Percentiles rank a stretch among this genome's conserved stretches.
These are phyloP conservation scores for Python bivittatus DNA, from an alignment of 2,113 vertebrate genomes.

Conservation along the genomic window DNA sequence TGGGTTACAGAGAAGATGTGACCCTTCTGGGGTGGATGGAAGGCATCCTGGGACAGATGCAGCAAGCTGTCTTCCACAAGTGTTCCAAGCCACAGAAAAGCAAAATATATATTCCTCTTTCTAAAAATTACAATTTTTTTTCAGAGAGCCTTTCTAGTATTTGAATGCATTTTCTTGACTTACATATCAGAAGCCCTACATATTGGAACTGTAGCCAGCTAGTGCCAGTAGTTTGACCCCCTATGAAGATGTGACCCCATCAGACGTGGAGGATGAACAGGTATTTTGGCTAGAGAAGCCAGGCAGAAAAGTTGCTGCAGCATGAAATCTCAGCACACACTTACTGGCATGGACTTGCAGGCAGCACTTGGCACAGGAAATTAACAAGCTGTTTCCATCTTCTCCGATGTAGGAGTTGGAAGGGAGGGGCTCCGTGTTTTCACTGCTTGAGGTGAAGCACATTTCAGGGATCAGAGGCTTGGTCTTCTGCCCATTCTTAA, in stretches of 20 bases:
- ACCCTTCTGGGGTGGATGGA: too few species aligned
- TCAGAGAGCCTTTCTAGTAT: too few species aligned
- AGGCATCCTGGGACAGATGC: neutral
- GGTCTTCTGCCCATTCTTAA: slow-evolving; percentile 77
- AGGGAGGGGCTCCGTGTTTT: slow-evolving; percentile 88
- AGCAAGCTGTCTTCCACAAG: neutral
- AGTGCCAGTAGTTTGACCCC: neutral
- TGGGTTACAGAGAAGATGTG: neutral
- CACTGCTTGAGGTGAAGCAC: slow-evolving; percentile 91
- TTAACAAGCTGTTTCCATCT: slow-evolving; percentile 89
- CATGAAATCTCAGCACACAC: slow-evolving; percentile 52
- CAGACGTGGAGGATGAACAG: neutral
- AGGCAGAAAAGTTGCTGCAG: neutral
- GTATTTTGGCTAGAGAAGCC: neutral
- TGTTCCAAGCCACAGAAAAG: neutral
- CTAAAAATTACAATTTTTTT: neutral
- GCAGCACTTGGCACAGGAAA: slow-evolving; percentile 87
- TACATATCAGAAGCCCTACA: too few species aligned
- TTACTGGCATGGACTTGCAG: slow-evolving; percentile 96
- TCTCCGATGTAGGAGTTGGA: slow-evolving; percentile 86
- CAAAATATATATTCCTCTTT: neutral
- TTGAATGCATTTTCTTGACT: too few species aligned
- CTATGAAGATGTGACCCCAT: neutral
- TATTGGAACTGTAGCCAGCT: neutral
- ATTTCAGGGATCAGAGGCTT: slow-evolving; percentile 93